phyloP scores from a whole-genome alignment of 2,797 vertebrate genomes.

The Sebastes hubbsi region DNA sequence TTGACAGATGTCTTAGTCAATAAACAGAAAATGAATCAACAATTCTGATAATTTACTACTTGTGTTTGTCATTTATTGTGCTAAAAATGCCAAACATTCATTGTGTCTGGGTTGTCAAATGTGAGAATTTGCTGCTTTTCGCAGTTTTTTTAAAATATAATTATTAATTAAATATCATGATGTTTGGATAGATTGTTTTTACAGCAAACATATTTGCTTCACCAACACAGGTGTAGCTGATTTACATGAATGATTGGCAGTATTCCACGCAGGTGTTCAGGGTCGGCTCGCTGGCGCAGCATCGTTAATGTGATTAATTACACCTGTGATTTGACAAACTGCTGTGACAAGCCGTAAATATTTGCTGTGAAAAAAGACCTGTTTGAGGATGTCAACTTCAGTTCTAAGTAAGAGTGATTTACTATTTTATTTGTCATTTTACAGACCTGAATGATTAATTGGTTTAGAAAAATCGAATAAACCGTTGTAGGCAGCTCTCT shows the following conservation, averaged over 20 bases:
- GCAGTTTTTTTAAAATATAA: not conserved
- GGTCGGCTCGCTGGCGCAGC: slow-evolving; percentile 7
- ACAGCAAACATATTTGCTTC: not conserved
- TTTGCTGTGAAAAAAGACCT: not conserved
- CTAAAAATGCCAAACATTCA: not conserved
- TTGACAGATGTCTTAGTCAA: not conserved
- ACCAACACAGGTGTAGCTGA: slow-evolving; percentile 19
- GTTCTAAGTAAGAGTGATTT: not conserved
- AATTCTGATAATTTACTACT: not conserved
- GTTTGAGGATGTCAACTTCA: not conserved
- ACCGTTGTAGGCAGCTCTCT: not conserved
- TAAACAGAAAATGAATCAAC: not conserved
- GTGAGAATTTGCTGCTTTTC: not conserved
- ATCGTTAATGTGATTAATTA: slow-evolving; percentile 49
- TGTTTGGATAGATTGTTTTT: not conserved
- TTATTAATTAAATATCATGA: not conserved
- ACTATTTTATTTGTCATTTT: not conserved
- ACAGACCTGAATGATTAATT: not conserved
- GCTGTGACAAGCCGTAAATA: not conserved
- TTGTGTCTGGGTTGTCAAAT: not conserved
- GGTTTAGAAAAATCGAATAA: not conserved
- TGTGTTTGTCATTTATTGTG: not conserved
- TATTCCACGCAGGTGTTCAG: slow-evolving; percentile 13
- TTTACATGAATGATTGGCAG: slow-evolving; percentile 5
- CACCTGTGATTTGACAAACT: slow-evolving; percentile 15